A percentile compares a stretch with the other conserved stretches of the same genome.
Conservation (phyloP, 2,113 vertebrate genomes). For the Naja naja region DNA sequence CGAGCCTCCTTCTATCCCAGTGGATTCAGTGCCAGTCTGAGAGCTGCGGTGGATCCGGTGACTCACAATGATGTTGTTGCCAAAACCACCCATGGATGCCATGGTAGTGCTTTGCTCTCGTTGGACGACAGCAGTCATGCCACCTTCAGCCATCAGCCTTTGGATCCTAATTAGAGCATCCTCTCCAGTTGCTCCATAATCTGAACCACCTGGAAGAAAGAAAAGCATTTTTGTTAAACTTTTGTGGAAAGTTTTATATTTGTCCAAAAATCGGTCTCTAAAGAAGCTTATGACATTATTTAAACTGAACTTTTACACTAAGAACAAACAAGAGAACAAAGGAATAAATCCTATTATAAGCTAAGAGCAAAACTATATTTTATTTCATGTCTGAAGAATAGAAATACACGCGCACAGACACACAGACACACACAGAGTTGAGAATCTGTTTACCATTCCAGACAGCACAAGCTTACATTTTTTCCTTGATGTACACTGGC, state of each 20-base stretch:
- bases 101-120: slow-evolving; percentile 98
- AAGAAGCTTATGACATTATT: background rate
- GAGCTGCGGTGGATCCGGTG: slow-evolving; percentile 97
- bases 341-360: background rate
- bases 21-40: slow-evolving; percentile 80
- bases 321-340: background rate
- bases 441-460: background rate
- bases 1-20: slow-evolving; percentile 54
- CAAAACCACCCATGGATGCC: slow-evolving; percentile 98
- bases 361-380: background rate
- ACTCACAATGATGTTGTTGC: slow-evolving; percentile 98
- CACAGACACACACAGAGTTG: no score
- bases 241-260: background rate
- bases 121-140: slow-evolving; percentile 97
- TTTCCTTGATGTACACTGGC: background rate
- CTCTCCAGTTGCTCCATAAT: slow-evolving; percentile 76
- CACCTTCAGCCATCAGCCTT: slow-evolving; percentile 92
- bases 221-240: background rate
- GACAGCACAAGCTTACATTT: background rate
- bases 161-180: slow-evolving; percentile 93
- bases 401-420: background rate
- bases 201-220: slow-evolving; percentile 73
- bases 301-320: background rate
- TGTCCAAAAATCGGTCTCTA: background rate
- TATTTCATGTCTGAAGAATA: slow-evolving; percentile 14